Conservation (phyloP, 2,797 vertebrate species). For the Brotula barbata region DNA sequence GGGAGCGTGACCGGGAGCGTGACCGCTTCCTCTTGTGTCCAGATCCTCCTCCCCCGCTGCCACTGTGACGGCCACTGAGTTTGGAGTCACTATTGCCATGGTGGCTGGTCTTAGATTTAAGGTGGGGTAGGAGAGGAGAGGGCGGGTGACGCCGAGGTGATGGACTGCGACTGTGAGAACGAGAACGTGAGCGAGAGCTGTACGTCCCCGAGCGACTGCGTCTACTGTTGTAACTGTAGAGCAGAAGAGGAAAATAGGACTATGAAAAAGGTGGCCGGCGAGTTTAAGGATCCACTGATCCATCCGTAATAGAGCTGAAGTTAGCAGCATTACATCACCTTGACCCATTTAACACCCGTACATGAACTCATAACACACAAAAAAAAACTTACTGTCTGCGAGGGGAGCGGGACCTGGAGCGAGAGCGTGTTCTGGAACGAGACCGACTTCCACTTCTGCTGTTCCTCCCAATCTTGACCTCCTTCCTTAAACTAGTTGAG, state of each 20-base stretch:
- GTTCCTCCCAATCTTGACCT: conserved; percentile 90
- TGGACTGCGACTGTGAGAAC: conserved; percentile 93
- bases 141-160: conserved; percentile 90
- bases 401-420: conserved; percentile 89
- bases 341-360: too few species aligned
- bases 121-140: conserved; percentile 87
- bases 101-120: conserved; percentile 84
- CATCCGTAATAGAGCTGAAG: too few species aligned
- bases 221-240: conserved; percentile 91
- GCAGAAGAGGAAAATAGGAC: too few species aligned
- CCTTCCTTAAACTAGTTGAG: conserved; percentile 86
- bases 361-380: not conserved
- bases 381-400: conserved; percentile 88
- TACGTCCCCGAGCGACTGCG: conserved; percentile 95
- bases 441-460: conserved; percentile 90
- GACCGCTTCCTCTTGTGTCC: conserved; percentile 95
- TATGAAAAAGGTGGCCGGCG: not conserved
- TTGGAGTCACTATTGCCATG: conserved; percentile 90
- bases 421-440: conserved; percentile 88
- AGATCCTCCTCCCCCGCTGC: conserved; percentile 64
- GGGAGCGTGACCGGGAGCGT: conserved; percentile 83
- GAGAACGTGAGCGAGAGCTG: conserved; percentile 93
- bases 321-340: too few species aligned
- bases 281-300: not conserved
- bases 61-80: conserved; percentile 83